Percentiles rank a stretch among this genome's conserved stretches.
phyloP scores from a whole-genome alignment of 1,140 invertebrate species.

The Latrodectus geometricus region DNA sequence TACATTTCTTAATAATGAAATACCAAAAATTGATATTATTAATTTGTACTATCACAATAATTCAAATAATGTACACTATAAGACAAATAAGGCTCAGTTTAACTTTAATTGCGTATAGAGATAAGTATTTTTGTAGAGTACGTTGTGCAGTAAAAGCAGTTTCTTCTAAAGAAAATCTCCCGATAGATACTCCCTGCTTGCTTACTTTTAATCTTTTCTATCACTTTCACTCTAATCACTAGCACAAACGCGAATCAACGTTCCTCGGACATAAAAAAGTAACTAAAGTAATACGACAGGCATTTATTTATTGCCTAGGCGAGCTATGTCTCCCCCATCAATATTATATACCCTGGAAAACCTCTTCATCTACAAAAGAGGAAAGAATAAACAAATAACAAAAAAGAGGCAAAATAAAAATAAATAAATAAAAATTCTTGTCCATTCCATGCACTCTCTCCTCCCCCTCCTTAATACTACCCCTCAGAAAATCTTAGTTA shows the following conservation, averaged over 20 bases:
- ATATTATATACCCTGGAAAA: constrained; percentile 44
- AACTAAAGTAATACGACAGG: constrained; percentile 5
- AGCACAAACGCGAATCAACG: constrained; percentile 26
- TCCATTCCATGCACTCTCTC: background rate
- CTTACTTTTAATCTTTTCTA: constrained; percentile 13
- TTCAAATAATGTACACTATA: no score
- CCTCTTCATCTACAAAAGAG: constrained; percentile 15
- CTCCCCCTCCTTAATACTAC: constrained; percentile 25
- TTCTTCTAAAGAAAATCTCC: background rate
- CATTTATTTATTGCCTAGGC: constrained; percentile 46
- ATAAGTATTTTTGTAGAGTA: no score
- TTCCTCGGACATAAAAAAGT: background rate
- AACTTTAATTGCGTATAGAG: no score
- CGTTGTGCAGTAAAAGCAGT: no score
- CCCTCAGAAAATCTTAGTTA: constrained; percentile 46
- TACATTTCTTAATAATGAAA: no score
- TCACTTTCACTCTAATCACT: constrained; percentile 8
- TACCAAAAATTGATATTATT: no score
- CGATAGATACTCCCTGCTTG: background rate
- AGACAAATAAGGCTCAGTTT: no score
- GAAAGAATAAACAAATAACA: background rate
- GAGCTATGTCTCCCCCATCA: constrained; percentile 22
- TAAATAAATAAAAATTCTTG: background rate
- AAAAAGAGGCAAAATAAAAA: background rate
- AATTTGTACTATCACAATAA: no score